A percentile compares a stretch with the other conserved stretches of the same genome.
These are phyloP conservation scores for Lipotes vexillifer DNA, from an alignment of 2,113 vertebrate genomes.

Conservation along the genomic window DNA sequence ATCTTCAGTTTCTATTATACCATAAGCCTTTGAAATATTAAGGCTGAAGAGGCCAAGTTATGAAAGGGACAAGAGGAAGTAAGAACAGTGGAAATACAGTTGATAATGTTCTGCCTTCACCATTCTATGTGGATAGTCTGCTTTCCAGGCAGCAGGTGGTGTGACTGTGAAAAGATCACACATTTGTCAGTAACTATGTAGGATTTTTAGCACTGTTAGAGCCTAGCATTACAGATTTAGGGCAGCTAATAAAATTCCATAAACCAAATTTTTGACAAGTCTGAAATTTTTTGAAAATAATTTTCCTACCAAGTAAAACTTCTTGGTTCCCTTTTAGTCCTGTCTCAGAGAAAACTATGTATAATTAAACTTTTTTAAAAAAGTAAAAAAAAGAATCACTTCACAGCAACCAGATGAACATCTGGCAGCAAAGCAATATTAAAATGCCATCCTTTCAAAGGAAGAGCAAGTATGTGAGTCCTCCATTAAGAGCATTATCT, in stretches of 20 bases:
- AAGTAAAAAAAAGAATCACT: slow-evolving; percentile 55
- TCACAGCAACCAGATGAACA: slow-evolving; percentile 69
- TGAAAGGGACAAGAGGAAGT: slow-evolving; percentile 46
- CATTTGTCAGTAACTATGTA: slow-evolving; percentile 70
- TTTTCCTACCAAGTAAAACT: background rate
- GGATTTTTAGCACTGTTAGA: slow-evolving; percentile 71
- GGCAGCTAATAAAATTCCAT: slow-evolving; percentile 74
- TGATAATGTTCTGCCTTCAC: slow-evolving; percentile 55
- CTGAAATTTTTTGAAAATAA: background rate
- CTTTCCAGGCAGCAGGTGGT: slow-evolving; percentile 69
- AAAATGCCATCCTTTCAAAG: slow-evolving; percentile 67
- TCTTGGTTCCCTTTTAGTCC: slow-evolving; percentile 52
- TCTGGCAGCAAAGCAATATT: slow-evolving; percentile 71
- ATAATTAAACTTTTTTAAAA: slow-evolving; percentile 51
- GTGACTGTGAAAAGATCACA: slow-evolving; percentile 78
- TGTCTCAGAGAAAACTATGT: slow-evolving; percentile 56
- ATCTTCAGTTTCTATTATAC: slow-evolving; percentile 47
- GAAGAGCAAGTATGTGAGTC: background rate
- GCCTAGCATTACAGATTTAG: slow-evolving; percentile 71
- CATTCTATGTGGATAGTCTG: slow-evolving; percentile 46
- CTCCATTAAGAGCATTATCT: background rate
- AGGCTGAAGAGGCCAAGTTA: slow-evolving; percentile 42
- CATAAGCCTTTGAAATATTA: slow-evolving; percentile 52
- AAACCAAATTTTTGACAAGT: slow-evolving; percentile 43
- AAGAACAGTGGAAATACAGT: slow-evolving; percentile 41